Percentiles rank a stretch among this genome's conserved stretches.
phyloP scores from a whole-genome alignment of 2,113 vertebrate species.

The Orycteropus afer region DNA sequence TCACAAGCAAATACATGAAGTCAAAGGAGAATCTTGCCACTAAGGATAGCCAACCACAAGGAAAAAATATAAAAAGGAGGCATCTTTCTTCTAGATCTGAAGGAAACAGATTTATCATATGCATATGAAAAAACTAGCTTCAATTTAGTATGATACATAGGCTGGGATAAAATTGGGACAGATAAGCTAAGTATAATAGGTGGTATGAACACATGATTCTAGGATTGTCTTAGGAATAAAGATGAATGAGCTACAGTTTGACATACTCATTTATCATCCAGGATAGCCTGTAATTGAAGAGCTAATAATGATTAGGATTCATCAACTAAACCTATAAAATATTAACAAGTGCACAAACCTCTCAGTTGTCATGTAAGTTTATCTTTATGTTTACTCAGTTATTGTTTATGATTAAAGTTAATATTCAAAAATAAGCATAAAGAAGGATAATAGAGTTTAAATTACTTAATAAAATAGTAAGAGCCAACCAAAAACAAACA shows the following conservation, averaged over 20 bases:
- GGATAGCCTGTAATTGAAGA: background rate
- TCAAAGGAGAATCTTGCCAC: background rate
- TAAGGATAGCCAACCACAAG: background rate
- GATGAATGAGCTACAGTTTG: background rate
- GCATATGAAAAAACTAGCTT: background rate
- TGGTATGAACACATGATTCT: background rate
- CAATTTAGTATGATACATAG: background rate
- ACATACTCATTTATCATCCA: background rate
- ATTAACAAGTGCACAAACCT: background rate
- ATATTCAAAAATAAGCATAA: background rate
- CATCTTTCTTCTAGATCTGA: background rate
- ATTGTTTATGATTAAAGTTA: background rate
- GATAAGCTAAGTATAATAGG: background rate
- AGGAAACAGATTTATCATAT: background rate
- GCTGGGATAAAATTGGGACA: background rate
- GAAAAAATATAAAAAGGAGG: background rate
- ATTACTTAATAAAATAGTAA: background rate
- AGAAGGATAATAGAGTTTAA: background rate
- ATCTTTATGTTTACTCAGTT: background rate
- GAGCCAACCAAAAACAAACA: too few species aligned
- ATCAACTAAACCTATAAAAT: conserved; percentile 23
- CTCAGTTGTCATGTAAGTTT: background rate
- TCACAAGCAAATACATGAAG: background rate
- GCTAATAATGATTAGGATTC: background rate
- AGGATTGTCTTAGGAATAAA: background rate